Percentiles rank a stretch among this genome's conserved stretches.
Evolutionary conservation across 2,797 vertebrate genomes (phyloP).

Genomic region (Sebastes umbrosus): DNA sequence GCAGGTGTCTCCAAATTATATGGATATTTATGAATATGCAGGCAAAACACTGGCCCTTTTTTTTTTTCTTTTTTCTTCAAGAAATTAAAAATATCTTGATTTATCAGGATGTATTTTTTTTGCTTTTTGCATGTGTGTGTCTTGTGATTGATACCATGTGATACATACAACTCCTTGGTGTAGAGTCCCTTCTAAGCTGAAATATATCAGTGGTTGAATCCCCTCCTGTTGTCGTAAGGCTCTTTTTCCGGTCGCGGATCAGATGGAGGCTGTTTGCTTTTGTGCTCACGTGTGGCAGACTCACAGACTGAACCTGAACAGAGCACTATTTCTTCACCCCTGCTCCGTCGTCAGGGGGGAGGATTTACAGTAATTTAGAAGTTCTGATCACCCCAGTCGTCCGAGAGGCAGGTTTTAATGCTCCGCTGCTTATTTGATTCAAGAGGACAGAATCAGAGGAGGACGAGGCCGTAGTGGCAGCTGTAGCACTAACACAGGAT

Average conservation of each 20-base stretch:
- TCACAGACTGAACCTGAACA: constrained; percentile 7
- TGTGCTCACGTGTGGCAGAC: constrained; percentile 11
- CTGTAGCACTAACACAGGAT: constrained; percentile 49
- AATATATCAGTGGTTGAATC: constrained; percentile 36
- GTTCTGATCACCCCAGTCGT: background rate
- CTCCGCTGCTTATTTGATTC: constrained; percentile 1
- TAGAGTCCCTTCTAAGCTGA: constrained; percentile 38
- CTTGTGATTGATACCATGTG: constrained; percentile 63
- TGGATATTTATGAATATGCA: constrained; percentile 32
- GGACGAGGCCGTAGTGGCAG: constrained; percentile 24
- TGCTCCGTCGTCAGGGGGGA: background rate
- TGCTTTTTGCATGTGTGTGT: constrained; percentile 63
- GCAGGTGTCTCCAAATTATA: constrained; percentile 11
- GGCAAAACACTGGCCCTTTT: constrained; percentile 26
- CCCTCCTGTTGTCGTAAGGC: constrained; percentile 11
- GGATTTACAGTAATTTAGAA: background rate
- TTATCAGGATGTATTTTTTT: constrained; percentile 18
- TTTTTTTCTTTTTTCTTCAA: background rate
- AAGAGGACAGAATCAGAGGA: background rate
- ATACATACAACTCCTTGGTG: constrained; percentile 47
- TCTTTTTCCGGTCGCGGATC: constrained; percentile 24
- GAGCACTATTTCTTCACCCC: background rate
- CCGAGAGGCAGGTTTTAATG: background rate
- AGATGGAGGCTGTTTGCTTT: constrained; percentile 26
- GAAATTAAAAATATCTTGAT: background rate